Percentiles rank a stretch among this genome's conserved stretches.
Evolutionary conservation across 2,113 vertebrate species (phyloP).

Genomic region (Hippocampus abdominalis): DNA sequence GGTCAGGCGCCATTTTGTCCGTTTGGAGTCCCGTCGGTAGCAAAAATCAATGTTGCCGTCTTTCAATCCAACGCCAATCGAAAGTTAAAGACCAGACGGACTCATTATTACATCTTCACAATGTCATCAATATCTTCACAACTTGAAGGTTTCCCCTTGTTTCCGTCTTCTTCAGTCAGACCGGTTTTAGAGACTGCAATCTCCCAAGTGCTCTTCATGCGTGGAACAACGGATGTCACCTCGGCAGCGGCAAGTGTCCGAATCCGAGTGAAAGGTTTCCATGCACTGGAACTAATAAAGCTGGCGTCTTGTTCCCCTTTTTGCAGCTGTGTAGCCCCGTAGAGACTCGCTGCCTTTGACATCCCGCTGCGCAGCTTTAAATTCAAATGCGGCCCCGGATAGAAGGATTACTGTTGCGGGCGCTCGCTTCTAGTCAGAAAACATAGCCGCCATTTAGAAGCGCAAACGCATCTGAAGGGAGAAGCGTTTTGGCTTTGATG

Average conservation of each 20-base stretch:
- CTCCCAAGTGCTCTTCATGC: not conserved
- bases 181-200: not conserved
- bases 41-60: not conserved
- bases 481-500: not conserved
- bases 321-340: not conserved
- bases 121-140: too few relatives aligned
- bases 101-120: too few relatives aligned
- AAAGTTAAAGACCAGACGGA: too few relatives aligned
- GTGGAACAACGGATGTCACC: not conserved
- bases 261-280: not conserved
- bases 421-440: not conserved
- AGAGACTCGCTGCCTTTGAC: not conserved
- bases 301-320: not conserved
- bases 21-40: too few relatives aligned
- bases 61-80: not conserved
- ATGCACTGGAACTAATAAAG: conserved; percentile 1
- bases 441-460: not conserved
- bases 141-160: too few relatives aligned
- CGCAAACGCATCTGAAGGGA: not conserved
- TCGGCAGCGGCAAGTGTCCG: not conserved
- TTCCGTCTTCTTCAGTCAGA: conserved; percentile 51
- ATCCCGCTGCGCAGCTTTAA: not conserved
- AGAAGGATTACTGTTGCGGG: conserved; percentile 6
- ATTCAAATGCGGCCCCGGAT: conserved; percentile 6
- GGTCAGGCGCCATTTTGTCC: too few relatives aligned